phyloP scores from a whole-genome alignment of 2,113 vertebrate species.

The Aspidoscelis tigris region DNA sequence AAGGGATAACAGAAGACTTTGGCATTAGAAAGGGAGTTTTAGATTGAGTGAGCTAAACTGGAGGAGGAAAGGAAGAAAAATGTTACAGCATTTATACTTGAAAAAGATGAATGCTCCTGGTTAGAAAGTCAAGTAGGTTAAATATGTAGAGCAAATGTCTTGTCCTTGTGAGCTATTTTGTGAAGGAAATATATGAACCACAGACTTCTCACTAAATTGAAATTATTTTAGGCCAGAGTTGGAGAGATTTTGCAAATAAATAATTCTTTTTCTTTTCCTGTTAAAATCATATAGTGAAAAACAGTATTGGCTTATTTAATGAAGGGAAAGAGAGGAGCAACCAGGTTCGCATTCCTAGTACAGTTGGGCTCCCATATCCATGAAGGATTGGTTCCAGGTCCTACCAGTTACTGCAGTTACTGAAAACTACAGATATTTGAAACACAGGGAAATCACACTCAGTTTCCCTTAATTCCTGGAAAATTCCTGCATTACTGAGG shows the following conservation, averaged over 20 bases:
- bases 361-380: too few relatives aligned
- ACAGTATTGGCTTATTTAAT: too few relatives aligned
- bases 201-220: neutral
- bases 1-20: slow-evolving; percentile 17
- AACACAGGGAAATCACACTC: too few relatives aligned
- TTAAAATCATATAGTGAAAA: neutral
- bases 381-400: too few relatives aligned
- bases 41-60: slow-evolving; percentile 21
- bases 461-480: too few relatives aligned
- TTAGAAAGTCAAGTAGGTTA: slow-evolving; percentile 25
- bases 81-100: slow-evolving; percentile 13
- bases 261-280: neutral
- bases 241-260: slow-evolving; percentile 6
- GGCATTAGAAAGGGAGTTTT: slow-evolving; percentile 10
- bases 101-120: slow-evolving; percentile 9
- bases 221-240: neutral
- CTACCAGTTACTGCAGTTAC: too few relatives aligned
- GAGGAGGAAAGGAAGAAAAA: slow-evolving; percentile 22
- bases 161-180: slow-evolving; percentile 41
- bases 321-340: too few relatives aligned
- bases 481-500: too few relatives aligned
- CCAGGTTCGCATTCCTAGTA: too few relatives aligned
- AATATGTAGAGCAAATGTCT: slow-evolving; percentile 34
- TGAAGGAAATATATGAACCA: neutral
- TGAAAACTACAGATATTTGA: too few relatives aligned